Conservation (phyloP, 1,140 invertebrate genomes). For the Lethrus apterus region DNA sequence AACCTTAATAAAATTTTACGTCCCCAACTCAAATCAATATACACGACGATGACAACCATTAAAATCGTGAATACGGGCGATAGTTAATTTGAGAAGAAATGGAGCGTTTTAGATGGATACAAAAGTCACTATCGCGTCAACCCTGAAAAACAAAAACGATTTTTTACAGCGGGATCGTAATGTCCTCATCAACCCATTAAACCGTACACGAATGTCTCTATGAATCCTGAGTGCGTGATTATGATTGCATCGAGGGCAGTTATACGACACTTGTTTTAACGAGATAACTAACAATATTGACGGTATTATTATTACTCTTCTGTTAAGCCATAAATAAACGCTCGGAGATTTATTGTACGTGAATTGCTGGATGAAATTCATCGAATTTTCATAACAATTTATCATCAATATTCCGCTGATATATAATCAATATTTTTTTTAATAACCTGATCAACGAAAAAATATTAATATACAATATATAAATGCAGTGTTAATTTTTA, state of each 20-base stretch:
- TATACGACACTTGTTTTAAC: constrained; percentile 16
- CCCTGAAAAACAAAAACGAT: constrained; percentile 10
- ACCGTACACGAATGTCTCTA: constrained; percentile 16
- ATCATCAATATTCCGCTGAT: too few species aligned
- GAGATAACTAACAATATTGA: constrained; percentile 23
- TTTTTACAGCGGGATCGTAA: constrained; percentile 12
- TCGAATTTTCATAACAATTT: too few species aligned
- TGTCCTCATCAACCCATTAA: constrained; percentile 24
- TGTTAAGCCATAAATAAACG: too few species aligned
- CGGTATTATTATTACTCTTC: constrained; percentile 7
- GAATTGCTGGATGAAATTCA: too few species aligned
- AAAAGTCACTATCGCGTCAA: constrained; percentile 9
- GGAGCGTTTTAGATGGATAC: constrained; percentile 8
- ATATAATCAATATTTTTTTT: too few species aligned
- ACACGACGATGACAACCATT: constrained; percentile 21
- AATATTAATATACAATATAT: too few species aligned
- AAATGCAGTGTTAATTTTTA: too few species aligned
- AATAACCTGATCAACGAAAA: too few species aligned
- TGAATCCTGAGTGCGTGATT: constrained; percentile 24
- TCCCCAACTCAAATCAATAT: constrained; percentile 28
- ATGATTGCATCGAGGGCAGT: constrained; percentile 16
- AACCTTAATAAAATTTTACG: constrained; percentile 34
- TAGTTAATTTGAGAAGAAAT: constrained; percentile 18
- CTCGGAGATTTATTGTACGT: too few species aligned
- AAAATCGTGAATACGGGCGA: constrained; percentile 23